These are phyloP conservation scores for Polyommatus icarus DNA, from an alignment of 2,888 invertebrate genomes.

Conservation along the genomic window DNA sequence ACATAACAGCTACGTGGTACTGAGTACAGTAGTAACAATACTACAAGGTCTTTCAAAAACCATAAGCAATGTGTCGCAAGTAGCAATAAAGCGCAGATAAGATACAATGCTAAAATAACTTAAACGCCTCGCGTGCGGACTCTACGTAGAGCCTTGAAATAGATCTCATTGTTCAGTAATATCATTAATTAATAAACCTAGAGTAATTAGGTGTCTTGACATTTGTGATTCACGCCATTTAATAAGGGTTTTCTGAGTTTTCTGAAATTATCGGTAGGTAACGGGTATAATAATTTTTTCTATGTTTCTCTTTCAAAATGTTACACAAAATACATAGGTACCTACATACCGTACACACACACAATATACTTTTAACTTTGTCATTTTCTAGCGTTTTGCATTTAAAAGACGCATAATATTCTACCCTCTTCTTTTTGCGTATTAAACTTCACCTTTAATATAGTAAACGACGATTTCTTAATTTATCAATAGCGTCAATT, in stretches of 20 bases:
- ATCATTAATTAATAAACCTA: slow-evolving; percentile 1
- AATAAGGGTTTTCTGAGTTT: not conserved
- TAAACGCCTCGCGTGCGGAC: slow-evolving; percentile 19
- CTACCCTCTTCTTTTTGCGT: not conserved
- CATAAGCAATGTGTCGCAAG: slow-evolving; percentile 9
- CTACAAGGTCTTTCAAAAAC: slow-evolving; percentile 15
- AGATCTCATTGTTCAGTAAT: slow-evolving; percentile 18
- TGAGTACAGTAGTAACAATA: not conserved
- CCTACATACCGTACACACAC: no score
- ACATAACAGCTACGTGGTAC: not conserved
- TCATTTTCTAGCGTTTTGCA: not conserved
- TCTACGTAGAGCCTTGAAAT: slow-evolving; percentile 5
- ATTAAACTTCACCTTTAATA: not conserved
- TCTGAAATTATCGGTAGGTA: not conserved
- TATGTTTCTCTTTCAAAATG: not conserved
- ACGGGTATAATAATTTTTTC: not conserved
- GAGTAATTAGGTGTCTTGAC: slow-evolving; percentile 8
- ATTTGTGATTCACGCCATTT: not conserved
- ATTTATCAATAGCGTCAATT: not conserved
- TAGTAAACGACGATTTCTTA: not conserved
- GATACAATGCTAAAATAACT: slow-evolving; percentile 16
- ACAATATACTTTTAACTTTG: not conserved
- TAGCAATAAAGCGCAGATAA: slow-evolving; percentile 6
- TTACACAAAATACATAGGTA: not conserved
- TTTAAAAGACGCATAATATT: not conserved